These are phyloP conservation scores for Rallus crepitans DNA, from an alignment of 2,797 vertebrate species.

Conservation along the genomic window DNA sequence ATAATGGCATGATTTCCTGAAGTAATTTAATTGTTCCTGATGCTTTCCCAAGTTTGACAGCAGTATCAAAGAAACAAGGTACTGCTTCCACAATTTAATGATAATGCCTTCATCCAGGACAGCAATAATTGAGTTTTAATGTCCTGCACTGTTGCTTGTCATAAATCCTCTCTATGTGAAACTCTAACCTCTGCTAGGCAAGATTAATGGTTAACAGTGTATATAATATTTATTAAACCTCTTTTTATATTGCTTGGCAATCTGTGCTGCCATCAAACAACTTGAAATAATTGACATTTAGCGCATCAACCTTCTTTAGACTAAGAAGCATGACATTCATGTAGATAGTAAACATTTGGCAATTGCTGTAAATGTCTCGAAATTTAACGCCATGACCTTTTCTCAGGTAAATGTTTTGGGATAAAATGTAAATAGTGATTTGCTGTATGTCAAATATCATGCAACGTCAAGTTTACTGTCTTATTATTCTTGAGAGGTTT, in stretches of 20 bases:
- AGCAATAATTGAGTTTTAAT: slow-evolving; percentile 78
- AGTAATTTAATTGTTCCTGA: slow-evolving; percentile 56
- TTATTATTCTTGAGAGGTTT: slow-evolving; percentile 79
- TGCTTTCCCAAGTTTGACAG: slow-evolving; percentile 51
- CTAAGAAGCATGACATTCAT: slow-evolving; percentile 84
- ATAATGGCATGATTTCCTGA: slow-evolving; percentile 41
- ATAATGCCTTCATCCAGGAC: slow-evolving; percentile 56
- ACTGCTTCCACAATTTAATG: slow-evolving; percentile 54
- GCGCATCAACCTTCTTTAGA: slow-evolving; percentile 78
- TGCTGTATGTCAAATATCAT: slow-evolving; percentile 82
- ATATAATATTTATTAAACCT: slow-evolving; percentile 83
- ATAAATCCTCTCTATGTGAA: slow-evolving; percentile 79
- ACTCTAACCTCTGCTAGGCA: slow-evolving; percentile 60
- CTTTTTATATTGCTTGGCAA: slow-evolving; percentile 79
- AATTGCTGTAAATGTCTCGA: slow-evolving; percentile 86
- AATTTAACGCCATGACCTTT: slow-evolving; percentile 85
- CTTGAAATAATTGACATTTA: slow-evolving; percentile 85
- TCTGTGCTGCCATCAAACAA: slow-evolving; percentile 82
- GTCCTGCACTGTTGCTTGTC: slow-evolving; percentile 62
- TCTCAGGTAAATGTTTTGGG: slow-evolving; percentile 86
- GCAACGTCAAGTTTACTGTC: slow-evolving; percentile 78
- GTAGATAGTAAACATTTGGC: slow-evolving; percentile 84
- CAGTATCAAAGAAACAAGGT: slow-evolving; percentile 43
- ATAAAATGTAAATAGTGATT: slow-evolving; percentile 87
- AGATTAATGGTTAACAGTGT: slow-evolving; percentile 79